Base-by-base conservation (phyloP, 2,113 vertebrate genomes). In the Hystrix cristata region DNA sequence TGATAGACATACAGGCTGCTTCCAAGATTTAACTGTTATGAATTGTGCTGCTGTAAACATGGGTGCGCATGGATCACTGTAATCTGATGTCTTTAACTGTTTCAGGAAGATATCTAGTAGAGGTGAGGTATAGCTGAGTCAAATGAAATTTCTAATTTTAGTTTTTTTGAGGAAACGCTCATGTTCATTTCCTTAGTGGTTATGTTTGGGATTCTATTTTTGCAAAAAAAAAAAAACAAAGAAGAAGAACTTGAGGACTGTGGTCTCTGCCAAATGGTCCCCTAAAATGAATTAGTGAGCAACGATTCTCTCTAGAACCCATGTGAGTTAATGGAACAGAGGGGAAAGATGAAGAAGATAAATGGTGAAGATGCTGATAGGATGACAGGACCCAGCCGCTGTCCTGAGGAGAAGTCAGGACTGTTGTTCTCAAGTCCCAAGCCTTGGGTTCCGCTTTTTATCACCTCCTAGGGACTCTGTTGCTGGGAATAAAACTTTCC, bases 401-500 rank as follows among this genome's bases (percentile, higher is more conserved):
- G 27, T 3, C 29, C 51, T 18, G 48, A 81, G 76, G 38, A 87
- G 71, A 31, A 31, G 21, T 34, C 62, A 29, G 16, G 27, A 48
- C n/a, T 34, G 18, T 14, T 71, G 15, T 31, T 79, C 38, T 65
- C 13, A 57, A 82, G 53, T 87, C 79, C 53, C 16, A 82, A 90
- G 65, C 18, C 16, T 29, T 9, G 11, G 43, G 67, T 13, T 91
- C 65, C 10, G 9, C 59, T 60, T 69, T 46, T 94, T n/a, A 60
- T 81, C 69, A 87, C 84, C 64, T 91, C 48, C 64, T 51, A 87
- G 51, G 29, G 31, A 90, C 62, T 88, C 83, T 78, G 46, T 25
- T 69, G 43, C 43, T 94, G 55, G 86, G 60, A 92, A 76, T 57
- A 78, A 65, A 85, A 71, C 55, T 74, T 93, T 86, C 34, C 60